phyloP scores from a whole-genome alignment of 2,888 invertebrate genomes.

The Chaitophorus viminalis region DNA sequence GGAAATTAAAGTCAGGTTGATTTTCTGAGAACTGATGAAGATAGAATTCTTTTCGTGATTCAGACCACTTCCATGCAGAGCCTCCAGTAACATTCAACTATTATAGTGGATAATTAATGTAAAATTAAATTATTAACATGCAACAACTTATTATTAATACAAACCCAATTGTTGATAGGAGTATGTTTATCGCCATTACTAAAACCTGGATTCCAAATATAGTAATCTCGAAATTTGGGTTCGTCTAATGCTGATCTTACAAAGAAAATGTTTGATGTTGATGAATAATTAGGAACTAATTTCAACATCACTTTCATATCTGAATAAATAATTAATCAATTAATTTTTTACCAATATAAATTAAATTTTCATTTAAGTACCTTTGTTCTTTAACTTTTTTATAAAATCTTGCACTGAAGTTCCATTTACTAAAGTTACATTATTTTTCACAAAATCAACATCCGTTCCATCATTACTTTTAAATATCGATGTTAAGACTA shows the following conservation, averaged over 20 bases:
- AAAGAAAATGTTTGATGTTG: conserved; percentile 79
- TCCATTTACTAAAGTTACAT: conserved; percentile 69
- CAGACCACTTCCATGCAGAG: conserved; percentile 79
- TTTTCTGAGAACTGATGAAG: conserved; percentile 78
- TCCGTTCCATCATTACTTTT: conserved; percentile 68
- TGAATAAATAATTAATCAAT: conserved; percentile 63
- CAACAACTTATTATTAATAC: conserved; percentile 8
- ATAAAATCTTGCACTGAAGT: conserved; percentile 69
- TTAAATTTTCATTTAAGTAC: conserved; percentile 63
- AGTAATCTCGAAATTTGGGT: conserved; percentile 77
- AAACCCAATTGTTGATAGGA: conserved; percentile 75
- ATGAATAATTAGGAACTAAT: conserved; percentile 79
- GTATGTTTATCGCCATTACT: conserved; percentile 67
- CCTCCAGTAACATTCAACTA: conserved; percentile 70
- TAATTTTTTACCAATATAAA: too few species aligned
- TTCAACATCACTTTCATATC: conserved; percentile 77
- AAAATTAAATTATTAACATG: background rate
- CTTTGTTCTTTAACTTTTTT: conserved; percentile 69
- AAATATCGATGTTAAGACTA: conserved; percentile 75
- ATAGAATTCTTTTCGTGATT: conserved; percentile 76
- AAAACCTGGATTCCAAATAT: conserved; percentile 76
- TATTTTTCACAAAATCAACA: conserved; percentile 69
- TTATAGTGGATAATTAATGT: conserved; percentile 62
- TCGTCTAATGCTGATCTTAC: conserved; percentile 72
- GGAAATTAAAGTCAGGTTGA: conserved; percentile 85